Evolutionary conservation across 1,140 invertebrate genomes (phyloP).

Genomic region (Papilio dardanus): DNA sequence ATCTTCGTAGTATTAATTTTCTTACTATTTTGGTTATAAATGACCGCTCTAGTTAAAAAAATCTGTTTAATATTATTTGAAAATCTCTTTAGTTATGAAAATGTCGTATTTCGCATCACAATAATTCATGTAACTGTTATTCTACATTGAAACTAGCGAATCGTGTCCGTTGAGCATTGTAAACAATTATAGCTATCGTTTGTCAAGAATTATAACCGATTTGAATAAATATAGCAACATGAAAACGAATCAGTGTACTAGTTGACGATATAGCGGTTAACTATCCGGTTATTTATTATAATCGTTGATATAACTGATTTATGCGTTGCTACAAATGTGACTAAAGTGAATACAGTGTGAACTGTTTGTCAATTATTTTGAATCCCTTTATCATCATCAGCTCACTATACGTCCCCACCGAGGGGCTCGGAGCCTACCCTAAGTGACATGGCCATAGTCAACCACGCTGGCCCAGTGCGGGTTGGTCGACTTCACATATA

Average conservation of each 20-base stretch:
- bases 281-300: background rate
- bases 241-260: background rate
- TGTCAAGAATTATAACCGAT: slow-evolving; percentile 31
- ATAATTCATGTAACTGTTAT: slow-evolving; percentile 7
- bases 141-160: background rate
- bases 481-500: too few relatives aligned
- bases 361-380: too few relatives aligned
- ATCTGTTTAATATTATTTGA: background rate
- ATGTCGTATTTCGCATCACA: background rate
- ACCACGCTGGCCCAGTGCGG: too few relatives aligned
- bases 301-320: background rate
- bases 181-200: slow-evolving; percentile 24
- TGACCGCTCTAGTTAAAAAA: background rate
- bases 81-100: background rate
- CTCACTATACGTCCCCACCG: too few relatives aligned
- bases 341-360: too few relatives aligned
- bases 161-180: slow-evolving; percentile 19
- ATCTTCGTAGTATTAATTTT: too few relatives aligned
- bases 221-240: slow-evolving; percentile 2
- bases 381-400: too few relatives aligned
- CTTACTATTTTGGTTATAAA: background rate
- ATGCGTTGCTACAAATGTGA: background rate
- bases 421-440: too few relatives aligned
- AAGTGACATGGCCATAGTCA: too few relatives aligned
- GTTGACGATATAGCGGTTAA: slow-evolving; percentile 26